Evolutionary conservation across 2,797 vertebrate species (phyloP), one percentile per base, ranked within the genome.

Genomic region (Sarcoramphus papa): DNA sequence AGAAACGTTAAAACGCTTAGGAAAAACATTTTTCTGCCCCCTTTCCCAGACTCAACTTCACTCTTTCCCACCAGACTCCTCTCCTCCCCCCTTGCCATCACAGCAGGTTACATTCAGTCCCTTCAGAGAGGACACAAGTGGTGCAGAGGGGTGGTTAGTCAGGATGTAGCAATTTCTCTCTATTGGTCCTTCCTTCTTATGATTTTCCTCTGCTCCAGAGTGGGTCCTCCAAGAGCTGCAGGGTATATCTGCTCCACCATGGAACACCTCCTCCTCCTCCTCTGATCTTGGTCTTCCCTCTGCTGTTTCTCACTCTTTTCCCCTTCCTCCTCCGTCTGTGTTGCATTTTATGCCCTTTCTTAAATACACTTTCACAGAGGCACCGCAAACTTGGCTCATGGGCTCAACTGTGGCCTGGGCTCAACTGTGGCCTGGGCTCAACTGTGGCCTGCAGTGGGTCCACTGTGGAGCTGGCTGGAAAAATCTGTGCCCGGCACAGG

Each of bases 111-210:
- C 2, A 43, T 41, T 74, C 48, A 4, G 8, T 35, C 7, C 5
- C 15, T 47, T 47, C 47, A 70, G 9, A 67, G 28, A 70, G 30
- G 12, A 25, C 48, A 62, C 2, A 14, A 16, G 6, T 16, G 35
- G 9, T n/a, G 14, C 16, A 25, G 35, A 7, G 12, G 1, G 2
- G 0, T 56, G 5, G 5, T 12, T 53, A 37, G 2, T n/a, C 18
- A 45, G 3, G 4, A 43, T 1, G 0, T 4, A 60, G 7, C 7
- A 45, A 16, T 50, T 91, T 76, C 14, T 64, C 1, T 56, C 15
- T 19, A 0, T 35, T 5, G 1, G 7, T 28, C 8, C 25, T 69
- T 62, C 13, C 4, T 63, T 53, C 11, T 62, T 4, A 8, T 6
- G 4, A 14, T 60, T 74, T 86, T 65, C 13, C 15, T 48, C 21